These are phyloP conservation scores for Caenorhabditis latens DNA, from an alignment of 1,140 invertebrate genomes.

Conservation along the genomic window DNA sequence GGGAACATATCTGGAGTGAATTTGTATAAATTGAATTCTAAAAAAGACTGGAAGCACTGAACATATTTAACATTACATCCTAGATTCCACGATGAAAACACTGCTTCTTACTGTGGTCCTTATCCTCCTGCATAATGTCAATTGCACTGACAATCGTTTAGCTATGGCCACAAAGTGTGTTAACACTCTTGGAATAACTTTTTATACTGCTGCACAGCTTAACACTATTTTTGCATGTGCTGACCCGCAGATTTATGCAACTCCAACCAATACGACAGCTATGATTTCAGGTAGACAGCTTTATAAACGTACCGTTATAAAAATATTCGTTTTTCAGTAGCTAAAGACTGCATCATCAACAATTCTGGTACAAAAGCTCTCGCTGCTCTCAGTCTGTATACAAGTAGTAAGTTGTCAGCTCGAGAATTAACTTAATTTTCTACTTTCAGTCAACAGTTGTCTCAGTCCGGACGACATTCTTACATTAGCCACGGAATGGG, in stretches of 20 bases:
- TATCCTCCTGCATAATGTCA: neutral
- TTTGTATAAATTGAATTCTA: too few species aligned
- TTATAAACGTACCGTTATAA: neutral
- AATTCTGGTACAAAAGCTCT: constrained; percentile 23
- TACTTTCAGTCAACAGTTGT: constrained; percentile 30
- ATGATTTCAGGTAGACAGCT: neutral
- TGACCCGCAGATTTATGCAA: constrained; percentile 13
- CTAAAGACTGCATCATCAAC: constrained; percentile 31
- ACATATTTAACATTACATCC: too few species aligned
- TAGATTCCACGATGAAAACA: neutral
- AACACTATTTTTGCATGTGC: neutral
- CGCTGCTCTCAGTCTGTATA: neutral
- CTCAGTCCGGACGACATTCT: constrained; percentile 40
- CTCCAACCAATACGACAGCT: constrained; percentile 13
- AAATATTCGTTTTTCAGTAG: neutral
- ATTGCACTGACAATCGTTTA: neutral
- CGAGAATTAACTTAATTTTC: neutral
- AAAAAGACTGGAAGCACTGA: too few species aligned
- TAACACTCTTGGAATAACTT: neutral
- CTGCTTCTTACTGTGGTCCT: neutral
- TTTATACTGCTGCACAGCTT: constrained; percentile 14
- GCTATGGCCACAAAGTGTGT: constrained; percentile 13
- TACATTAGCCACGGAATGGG: constrained; percentile 21
- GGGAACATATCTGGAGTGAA: neutral
- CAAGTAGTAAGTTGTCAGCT: constrained; percentile 16